Evolutionary conservation across 1,140 invertebrate genomes (phyloP).

Genomic region (Panagrolaimus sp.): DNA sequence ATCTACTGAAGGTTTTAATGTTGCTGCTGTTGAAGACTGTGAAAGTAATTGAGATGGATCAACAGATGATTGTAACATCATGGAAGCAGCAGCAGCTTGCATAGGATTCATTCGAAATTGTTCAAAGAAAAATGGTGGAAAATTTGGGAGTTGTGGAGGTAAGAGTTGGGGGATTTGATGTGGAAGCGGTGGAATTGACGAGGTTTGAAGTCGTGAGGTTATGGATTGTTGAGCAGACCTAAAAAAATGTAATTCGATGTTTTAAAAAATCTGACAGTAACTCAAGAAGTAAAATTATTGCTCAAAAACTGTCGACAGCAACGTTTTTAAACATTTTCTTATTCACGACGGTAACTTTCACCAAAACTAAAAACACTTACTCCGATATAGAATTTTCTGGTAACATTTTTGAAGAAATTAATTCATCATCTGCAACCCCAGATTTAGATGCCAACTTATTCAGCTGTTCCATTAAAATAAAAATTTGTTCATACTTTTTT

Average conservation of each 20-base stretch:
- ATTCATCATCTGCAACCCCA: neutral
- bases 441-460: neutral
- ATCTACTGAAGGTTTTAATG: too few relatives aligned
- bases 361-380: neutral
- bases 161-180: neutral
- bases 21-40: neutral
- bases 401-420: neutral
- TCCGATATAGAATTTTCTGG: neutral
- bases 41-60: neutral
- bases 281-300: too few relatives aligned
- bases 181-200: neutral
- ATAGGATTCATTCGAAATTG: neutral
- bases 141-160: neutral
- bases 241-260: neutral
- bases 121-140: neutral
- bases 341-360: too few relatives aligned
- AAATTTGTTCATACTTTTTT: neutral
- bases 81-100: neutral
- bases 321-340: too few relatives aligned
- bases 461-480: neutral
- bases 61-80: neutral
- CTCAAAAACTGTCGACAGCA: too few relatives aligned
- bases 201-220: too few relatives aligned
- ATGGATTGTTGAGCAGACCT: slow-evolving; percentile 1
- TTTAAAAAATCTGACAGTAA: too few relatives aligned